Conservation (phyloP, 2,888 invertebrate species). For the Leptogaster cylindrica region DNA sequence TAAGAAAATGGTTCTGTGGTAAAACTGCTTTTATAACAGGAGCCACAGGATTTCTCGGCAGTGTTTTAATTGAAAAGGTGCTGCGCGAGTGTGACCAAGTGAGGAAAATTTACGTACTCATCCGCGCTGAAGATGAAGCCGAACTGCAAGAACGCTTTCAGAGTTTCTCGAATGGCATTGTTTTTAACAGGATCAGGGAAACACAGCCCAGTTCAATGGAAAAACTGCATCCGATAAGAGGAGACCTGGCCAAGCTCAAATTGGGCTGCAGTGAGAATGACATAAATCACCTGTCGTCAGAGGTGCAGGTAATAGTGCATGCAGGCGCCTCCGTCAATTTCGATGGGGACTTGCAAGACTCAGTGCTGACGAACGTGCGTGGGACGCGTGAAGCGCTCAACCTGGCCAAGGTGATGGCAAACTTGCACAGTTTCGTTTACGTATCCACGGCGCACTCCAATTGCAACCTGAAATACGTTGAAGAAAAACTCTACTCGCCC, state of each 20-base stretch:
- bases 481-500: slow-evolving; percentile 63
- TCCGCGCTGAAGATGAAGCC: slow-evolving; percentile 42
- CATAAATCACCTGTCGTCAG: slow-evolving; percentile 23
- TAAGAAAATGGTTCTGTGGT: slow-evolving; percentile 18
- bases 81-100: slow-evolving; percentile 49
- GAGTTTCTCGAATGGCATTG: slow-evolving; percentile 31
- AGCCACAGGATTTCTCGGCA: slow-evolving; percentile 51
- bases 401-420: slow-evolving; percentile 43
- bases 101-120: slow-evolving; percentile 47
- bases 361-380: slow-evolving; percentile 47
- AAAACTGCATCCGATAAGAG: slow-evolving; percentile 44
- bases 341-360: slow-evolving; percentile 63
- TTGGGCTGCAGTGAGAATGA: slow-evolving; percentile 40
- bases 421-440: slow-evolving; percentile 60
- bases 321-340: slow-evolving; percentile 66
- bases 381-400: slow-evolving; percentile 46
- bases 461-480: slow-evolving; percentile 63
- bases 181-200: slow-evolving; percentile 38
- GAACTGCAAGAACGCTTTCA: slow-evolving; percentile 40
- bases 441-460: slow-evolving; percentile 67
- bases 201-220: slow-evolving; percentile 15
- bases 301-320: slow-evolving; percentile 63
- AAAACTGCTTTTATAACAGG: slow-evolving; percentile 47
- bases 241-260: slow-evolving; percentile 29
- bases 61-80: slow-evolving; percentile 51